phyloP scores from a whole-genome alignment of 2,888 invertebrate species.

The Athalia cordata region DNA sequence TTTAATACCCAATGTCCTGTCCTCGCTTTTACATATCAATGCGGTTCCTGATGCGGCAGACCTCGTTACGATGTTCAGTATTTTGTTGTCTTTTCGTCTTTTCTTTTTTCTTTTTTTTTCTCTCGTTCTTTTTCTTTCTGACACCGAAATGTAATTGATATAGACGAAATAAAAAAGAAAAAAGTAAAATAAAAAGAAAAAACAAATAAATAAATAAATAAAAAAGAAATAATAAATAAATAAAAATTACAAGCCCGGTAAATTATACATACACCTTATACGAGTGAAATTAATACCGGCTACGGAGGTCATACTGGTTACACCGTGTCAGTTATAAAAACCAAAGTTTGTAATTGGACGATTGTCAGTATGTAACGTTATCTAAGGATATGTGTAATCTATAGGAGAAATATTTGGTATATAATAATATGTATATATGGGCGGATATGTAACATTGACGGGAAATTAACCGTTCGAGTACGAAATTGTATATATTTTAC shows the following conservation, averaged over 20 bases:
- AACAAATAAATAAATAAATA: not conserved
- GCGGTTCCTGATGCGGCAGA: too few relatives aligned
- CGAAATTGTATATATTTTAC: not conserved
- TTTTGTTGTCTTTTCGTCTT: not conserved
- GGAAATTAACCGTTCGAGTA: too few relatives aligned
- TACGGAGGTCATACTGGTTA: conserved; percentile 29
- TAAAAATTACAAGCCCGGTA: not conserved
- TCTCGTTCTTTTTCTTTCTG: not conserved
- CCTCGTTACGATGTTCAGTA: not conserved
- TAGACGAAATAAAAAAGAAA: conserved; percentile 1
- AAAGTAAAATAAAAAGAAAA: not conserved
- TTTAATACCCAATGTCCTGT: too few relatives aligned
- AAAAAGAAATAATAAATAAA: not conserved
- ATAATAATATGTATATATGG: not conserved
- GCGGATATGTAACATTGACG: not conserved
- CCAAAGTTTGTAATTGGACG: conserved; percentile 3
- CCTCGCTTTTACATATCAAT: too few relatives aligned
- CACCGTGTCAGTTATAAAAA: conserved; percentile 6
- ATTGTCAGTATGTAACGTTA: not conserved
- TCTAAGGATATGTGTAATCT: not conserved
- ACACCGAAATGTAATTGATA: not conserved
- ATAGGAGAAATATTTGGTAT: conserved; percentile 6
- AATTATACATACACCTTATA: not conserved
- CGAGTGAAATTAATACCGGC: conserved; percentile 12
- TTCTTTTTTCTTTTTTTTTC: not conserved